These are phyloP conservation scores for Micromussa lordhowensis DNA, from an alignment of 92 coral and sea anemone genomes.

Conservation along the genomic window DNA sequence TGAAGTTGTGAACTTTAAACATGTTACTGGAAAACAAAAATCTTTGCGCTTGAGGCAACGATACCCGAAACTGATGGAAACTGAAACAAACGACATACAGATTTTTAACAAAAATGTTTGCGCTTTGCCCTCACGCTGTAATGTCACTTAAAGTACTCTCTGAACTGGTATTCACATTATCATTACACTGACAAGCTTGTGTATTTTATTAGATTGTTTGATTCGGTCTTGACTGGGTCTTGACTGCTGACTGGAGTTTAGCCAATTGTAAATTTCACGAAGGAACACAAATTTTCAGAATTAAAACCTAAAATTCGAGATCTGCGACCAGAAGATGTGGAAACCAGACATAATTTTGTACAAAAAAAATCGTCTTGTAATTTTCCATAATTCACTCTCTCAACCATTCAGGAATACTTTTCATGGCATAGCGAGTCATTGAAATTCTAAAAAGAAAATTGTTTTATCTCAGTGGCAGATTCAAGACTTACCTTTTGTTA, in stretches of 20 bases:
- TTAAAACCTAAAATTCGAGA: background rate
- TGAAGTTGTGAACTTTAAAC: background rate
- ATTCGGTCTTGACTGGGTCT: background rate
- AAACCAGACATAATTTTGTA: background rate
- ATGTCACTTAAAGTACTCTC: background rate
- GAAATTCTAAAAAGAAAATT: background rate
- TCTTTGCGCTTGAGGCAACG: background rate
- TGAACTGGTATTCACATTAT: background rate
- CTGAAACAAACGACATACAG: background rate
- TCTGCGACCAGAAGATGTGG: background rate
- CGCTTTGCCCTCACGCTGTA: background rate
- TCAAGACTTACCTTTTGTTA: constrained; percentile 18
- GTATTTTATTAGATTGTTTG: background rate
- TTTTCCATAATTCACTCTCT: background rate
- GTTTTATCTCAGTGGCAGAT: background rate
- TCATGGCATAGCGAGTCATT: background rate
- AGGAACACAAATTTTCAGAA: background rate
- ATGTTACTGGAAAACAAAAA: background rate
- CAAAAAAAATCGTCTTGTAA: background rate
- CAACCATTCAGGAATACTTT: background rate
- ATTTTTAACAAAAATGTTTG: background rate
- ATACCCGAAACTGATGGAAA: background rate
- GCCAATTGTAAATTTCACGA: background rate
- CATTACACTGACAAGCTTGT: background rate
- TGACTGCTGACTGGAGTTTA: background rate